Evolutionary conservation across 2,888 invertebrate species (phyloP), one percentile per base, ranked within the genome.

Genomic region (Eristalinus sepulchralis): DNA sequence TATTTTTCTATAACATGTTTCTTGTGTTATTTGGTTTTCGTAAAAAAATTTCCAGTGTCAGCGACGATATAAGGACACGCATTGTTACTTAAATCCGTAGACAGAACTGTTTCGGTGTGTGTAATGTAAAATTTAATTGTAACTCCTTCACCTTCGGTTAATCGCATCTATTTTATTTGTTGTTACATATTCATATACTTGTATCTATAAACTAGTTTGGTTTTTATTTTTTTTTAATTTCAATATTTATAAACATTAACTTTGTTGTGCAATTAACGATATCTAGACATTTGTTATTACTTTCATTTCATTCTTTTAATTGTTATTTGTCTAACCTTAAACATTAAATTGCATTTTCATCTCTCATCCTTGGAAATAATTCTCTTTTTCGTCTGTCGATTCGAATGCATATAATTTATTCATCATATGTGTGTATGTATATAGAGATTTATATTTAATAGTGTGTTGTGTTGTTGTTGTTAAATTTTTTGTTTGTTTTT

Each of bases 241-340:
- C 68, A 62, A 71, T 83, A 71, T 75, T 77, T 81, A 67, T 75
- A 75, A 83, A 86, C 78, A 86, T 83, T 86, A 86, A 86, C 86
- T 75, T 64, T 83, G 66, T 78, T 75, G 86, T 86, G 86, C 86
- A 83, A 86, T 86, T 83, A 86, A 79, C 73, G 79, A 73, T 83
- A 82, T 82, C 73, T 83, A 86, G 73, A 64, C 63, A 63, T 81
- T 39, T 67, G 53, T 55, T 27, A 70, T 47, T 71, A 70, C 13
- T 66, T 59, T 47, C 53, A 47, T 63, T 68, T 13, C 39, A n/a
- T 17, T 47, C n/a, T 6, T 64, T 71, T 17, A 22, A 62, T 70
- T 77, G 36, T 73, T 62, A 76, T 72, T 83, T 86, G 78, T 82
- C 83, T 86, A 83, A 71, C 4, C 83, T 75, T 86, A 83, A 80